phyloP scores from a whole-genome alignment of 2,888 invertebrate species.

The Polydrusus pterygomalis region DNA sequence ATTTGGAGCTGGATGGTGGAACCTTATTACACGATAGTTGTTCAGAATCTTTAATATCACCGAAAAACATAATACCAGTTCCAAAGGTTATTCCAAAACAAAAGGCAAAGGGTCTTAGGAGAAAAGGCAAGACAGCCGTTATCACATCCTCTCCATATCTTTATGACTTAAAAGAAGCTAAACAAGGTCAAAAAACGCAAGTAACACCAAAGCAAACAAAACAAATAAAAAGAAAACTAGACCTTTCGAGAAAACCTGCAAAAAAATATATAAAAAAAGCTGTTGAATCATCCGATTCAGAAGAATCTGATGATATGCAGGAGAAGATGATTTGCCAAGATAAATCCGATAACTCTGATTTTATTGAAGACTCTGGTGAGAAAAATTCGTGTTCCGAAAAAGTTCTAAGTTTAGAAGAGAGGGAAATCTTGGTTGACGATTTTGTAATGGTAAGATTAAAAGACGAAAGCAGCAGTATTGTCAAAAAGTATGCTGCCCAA shows the following conservation, averaged over 20 bases:
- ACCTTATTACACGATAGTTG: neutral
- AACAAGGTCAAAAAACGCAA: neutral
- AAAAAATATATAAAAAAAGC: neutral
- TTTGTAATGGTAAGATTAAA: neutral
- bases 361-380: neutral
- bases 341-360: neutral
- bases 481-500: neutral
- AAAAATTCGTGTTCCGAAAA: neutral
- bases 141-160: slow-evolving; percentile 1
- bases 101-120: neutral
- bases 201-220: neutral
- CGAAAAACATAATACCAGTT: neutral
- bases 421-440: neutral
- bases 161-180: slow-evolving; percentile 2
- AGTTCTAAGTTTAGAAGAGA: neutral
- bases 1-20: neutral
- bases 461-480: neutral
- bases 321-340: neutral
- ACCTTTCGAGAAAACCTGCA: neutral
- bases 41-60: neutral
- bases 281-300: neutral
- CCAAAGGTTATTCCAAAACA: slow-evolving; percentile 8
- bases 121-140: slow-evolving; percentile 4
- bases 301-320: neutral
- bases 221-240: neutral